Evolutionary conservation across 2,113 vertebrate genomes (phyloP), one percentile per base, ranked within the genome.

Genomic region (Rafetus swinhoei): DNA sequence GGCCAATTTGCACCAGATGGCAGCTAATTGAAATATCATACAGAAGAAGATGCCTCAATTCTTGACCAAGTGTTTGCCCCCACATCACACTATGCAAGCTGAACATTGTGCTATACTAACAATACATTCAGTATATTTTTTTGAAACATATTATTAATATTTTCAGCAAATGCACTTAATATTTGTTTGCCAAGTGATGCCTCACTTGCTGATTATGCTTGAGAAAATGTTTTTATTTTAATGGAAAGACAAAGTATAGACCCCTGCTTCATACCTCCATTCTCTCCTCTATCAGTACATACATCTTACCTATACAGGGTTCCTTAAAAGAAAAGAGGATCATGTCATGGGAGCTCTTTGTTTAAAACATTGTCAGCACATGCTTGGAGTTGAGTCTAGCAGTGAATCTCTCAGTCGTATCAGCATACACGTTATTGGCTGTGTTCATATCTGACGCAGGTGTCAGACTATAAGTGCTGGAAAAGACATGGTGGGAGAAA

Each of bases 91-190:
- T 86, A 50, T 5, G 27, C 7, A 83, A 88, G 50, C n/a, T 93
- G 88, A 95, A 86, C 1, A 9, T 84, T 95, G n/a, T 86, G 84
- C 55, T 95, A 95, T n/a, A 60, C n/a, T 76, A 91, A 3, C n/a
- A 92, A 7, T 22, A 88, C 27, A 6, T 69, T 90, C 69, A 89
- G 16, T 39, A 14, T 59, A 82, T 87, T 8, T 81, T 90, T 72
- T 57, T 19, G 80, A 35, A 96, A 88, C 79, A 3, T 90, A 82
- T 9, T 54, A 84, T 86, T 96, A 94, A 90, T 82, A 94, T 35
- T 90, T 7, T 52, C 81, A 72, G 27, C 14, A 39, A 39, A 39
- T 39, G 39, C 39, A 39, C 39, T 39, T 39, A 39, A 39, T 39
- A 39, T 39, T 39, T 15, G 81, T 90, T 82, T 84, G 55, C 69